Base-by-base conservation (phyloP, 1,140 invertebrate genomes). In the Acyrthosiphon pisum region DNA sequence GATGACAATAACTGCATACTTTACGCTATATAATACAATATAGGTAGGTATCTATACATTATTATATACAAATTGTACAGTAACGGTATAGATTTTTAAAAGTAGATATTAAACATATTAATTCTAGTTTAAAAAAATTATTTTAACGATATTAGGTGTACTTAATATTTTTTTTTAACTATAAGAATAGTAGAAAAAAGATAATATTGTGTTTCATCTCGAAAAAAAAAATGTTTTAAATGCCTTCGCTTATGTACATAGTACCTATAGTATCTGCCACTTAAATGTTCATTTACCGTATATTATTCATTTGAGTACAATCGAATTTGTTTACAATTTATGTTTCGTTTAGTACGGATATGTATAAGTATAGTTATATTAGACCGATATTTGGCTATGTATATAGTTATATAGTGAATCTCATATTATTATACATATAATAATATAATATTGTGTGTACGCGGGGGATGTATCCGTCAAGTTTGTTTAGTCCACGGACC, bases 291-390 rank as follows among this genome's bases (percentile, higher is more conserved):
- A 35, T 89, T 89, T 89, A 56, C 48, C 88, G 50, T 89, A 48
- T 53, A 89, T 56, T 89, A 56, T 89, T 50, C 88, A 56, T 89
- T 56, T 56, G 88, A 89, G 53, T 56, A 89, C 88, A 56, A 53
- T 56, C 22, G 88, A 89, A 89, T 89, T 89, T 89, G 88, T 89
- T 89, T 89, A 89, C 88, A 89, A 56, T 89, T 89, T 89, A 56
- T 41, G 50, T 89, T 89, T 89, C 50, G 35, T 41, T 53, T 89
- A 89, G n/a, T 46, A 48, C 44, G 86, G 86, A 46, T 41, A 53
- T n/a, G 11, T 87, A 26, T 41, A 53, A 20, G 11, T 87, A 26
- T 88, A 86, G 84, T 18, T 46, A 88, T 18, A 53, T 30, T 89
- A 89, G 8, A 37, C 37, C 22, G 50, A 41, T 26, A 37, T 26